Base-by-base conservation (phyloP, 2,888 invertebrate species). In the Diarsia dahlii region DNA sequence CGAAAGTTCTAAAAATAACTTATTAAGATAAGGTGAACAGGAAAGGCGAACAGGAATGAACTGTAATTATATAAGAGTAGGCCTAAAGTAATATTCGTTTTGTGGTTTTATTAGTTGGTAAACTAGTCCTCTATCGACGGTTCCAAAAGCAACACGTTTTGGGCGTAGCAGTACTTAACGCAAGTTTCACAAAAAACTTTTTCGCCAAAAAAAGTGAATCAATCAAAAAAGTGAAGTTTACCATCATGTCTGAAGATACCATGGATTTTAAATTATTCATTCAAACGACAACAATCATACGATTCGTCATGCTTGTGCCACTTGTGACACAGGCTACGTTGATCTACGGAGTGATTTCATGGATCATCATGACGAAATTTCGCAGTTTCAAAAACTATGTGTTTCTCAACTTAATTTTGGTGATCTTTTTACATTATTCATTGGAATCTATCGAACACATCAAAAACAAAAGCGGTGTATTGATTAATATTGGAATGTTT, bases 381-480 rank as follows among this genome's bases (percentile, higher is more conserved):
- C 54, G 54, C n/a, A 5, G n/a, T n/a, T n/a, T n/a, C 54, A 54
- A 54, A n/a, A 60, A 70, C 58, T 62, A 18, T 34, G 60, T 70
- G 34, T n/a, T 10, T 15, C 60, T 70, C 13, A 70, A 48, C n/a
- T 15, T 34, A 34, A 70, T 69, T 28, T 28, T 69, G 9, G 20
- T 9, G 28, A 58, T 58, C 58, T 5, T 58, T 20, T 34, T 60
- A 12, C 1, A 10, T 1, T 60, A 28, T 48, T 39, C 39, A 6
- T 39, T 39, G 39, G 39, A 39, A 39, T 3, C 6, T 39, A 39
- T 5, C 39, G 39, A 0, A 39, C 3, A 39, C 3, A 4, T 39
- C 39, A 6, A 39, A 39, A 39, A 5, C 39, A 6, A 39, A 39
- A 39, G 0, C 39, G 6, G 39, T 39, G 39, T 39, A 39, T 39